Conservation (phyloP, 2,888 invertebrate species). For the Drosophila formosana region DNA sequence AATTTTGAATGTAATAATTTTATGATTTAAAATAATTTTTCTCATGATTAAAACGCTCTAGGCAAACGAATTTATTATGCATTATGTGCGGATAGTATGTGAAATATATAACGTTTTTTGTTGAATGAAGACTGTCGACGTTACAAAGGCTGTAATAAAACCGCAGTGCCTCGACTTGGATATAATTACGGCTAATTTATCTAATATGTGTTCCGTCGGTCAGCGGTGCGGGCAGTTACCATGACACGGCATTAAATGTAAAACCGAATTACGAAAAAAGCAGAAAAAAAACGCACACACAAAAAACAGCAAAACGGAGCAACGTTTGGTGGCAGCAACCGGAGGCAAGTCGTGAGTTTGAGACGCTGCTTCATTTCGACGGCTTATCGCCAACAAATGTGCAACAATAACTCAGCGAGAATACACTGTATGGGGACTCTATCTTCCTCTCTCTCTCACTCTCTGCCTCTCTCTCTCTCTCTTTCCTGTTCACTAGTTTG, state of each 20-base stretch:
- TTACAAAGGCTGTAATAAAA: slow-evolving; percentile 9
- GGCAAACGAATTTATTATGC: background rate
- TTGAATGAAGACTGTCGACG: background rate
- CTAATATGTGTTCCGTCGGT: slow-evolving; percentile 56
- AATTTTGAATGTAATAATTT: background rate
- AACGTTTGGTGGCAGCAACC: slow-evolving; percentile 9
- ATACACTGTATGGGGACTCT: slow-evolving; percentile 5
- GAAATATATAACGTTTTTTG: background rate
- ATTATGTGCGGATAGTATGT: background rate
- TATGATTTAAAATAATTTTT: no score
- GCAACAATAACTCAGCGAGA: slow-evolving; percentile 55
- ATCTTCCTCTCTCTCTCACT: background rate
- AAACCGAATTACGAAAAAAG: slow-evolving; percentile 36
- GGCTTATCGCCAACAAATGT: slow-evolving; percentile 63
- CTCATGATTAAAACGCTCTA: no score
- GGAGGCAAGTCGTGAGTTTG: slow-evolving; percentile 17
- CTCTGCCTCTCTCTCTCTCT: background rate
- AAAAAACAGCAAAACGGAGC: slow-evolving; percentile 5
- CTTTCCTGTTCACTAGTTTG: background rate
- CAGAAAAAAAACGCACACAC: slow-evolving; percentile 4
- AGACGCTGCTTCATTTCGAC: slow-evolving; percentile 37
- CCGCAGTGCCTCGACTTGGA: slow-evolving; percentile 6
- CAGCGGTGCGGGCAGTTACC: slow-evolving; percentile 49
- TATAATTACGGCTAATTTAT: slow-evolving; percentile 76
- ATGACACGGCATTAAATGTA: slow-evolving; percentile 67